Base-by-base conservation (phyloP, 2,797 vertebrate genomes). In the Pangasius sanitwongsei region DNA sequence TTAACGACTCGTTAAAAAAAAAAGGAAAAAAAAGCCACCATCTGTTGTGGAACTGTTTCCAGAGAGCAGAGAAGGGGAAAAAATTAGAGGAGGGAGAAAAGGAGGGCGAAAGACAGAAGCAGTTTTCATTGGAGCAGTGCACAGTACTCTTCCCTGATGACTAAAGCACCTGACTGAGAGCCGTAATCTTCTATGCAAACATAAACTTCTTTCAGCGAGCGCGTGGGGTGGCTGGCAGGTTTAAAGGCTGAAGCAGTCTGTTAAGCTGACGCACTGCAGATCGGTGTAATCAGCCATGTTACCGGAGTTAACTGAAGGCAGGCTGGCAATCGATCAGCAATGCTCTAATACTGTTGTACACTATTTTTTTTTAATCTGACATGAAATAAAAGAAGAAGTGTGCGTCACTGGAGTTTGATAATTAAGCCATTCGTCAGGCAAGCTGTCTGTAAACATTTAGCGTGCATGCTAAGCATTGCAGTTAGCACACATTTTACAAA, bases 1-100 rank as follows among this genome's bases (percentile, higher is more conserved):
- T 96, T 96, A 97, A 97, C 94, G 94, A 95, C 94, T 95, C 89
- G 93, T 95, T 4, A 31, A 87, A 37, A 86, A 41, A 96, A 96
- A 95, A 95, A 94, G 89, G 92, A 95, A 95, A 93, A 93, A 93
- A 94, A 93, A 93, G 92, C 91, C 90, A 91, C 96, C 96, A 97
- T 97, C 96, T 97, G 96, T 93, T 96, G 93, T 84, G 84, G 92
- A 94, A 90, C 92, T 87, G 91, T 93, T 94, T 95, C 92, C 86
- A 88, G 78, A 93, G 91, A 86, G 85, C 86, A 67, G 86, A 91
- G 91, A 87, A 86, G 87, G 88, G 78, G 7, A 28, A 25, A 83
- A 65, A 50, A 75, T 28, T 16, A 61, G 20, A 44, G 18, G 53
- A n/a, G 72, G 50, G 55, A 63, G 85, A 86, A 90, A 12, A 83